A percentile compares a stretch with the other conserved stretches of the same genome.
phyloP scores from a whole-genome alignment of 1,140 invertebrate genomes.

The Brachionus plicatilis region DNA sequence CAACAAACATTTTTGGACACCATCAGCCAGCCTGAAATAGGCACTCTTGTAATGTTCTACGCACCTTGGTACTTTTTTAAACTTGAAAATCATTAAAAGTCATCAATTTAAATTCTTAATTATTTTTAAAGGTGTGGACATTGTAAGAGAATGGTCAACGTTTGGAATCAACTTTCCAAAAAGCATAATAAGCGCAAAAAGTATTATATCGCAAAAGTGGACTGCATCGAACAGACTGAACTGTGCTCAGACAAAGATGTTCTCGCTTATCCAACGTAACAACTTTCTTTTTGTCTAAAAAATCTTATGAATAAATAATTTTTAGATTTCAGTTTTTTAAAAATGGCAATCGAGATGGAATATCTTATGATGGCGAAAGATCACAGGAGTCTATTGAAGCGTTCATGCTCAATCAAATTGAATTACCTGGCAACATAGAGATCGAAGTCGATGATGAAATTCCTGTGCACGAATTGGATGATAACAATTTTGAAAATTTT shows the following conservation, averaged over 20 bases:
- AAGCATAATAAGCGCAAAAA: not conserved
- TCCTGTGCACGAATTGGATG: slow-evolving; percentile 19
- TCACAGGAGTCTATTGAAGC: not conserved
- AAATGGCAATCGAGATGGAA: not conserved
- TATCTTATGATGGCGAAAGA: not conserved
- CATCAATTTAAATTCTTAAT: too few relatives aligned
- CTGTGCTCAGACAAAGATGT: slow-evolving; percentile 5
- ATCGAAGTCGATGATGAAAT: not conserved
- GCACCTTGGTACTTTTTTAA: not conserved
- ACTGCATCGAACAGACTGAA: slow-evolving; percentile 8
- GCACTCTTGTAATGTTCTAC: slow-evolving; percentile 15
- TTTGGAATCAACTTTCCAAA: slow-evolving; percentile 2
- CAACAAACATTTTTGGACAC: not conserved
- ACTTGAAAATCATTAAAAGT: not conserved
- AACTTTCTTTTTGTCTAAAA: not conserved
- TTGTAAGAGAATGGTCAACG: slow-evolving; percentile 24
- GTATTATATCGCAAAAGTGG: not conserved
- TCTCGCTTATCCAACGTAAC: slow-evolving; percentile 1
- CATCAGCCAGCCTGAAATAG: not conserved
- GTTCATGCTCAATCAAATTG: not conserved
- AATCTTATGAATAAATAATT: not conserved
- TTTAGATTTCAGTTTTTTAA: not conserved
- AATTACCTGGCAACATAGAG: not conserved
- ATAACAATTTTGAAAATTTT: slow-evolving; percentile 26
- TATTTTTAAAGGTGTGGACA: not conserved